phyloP scores from a whole-genome alignment of 1,140 invertebrate species.

The Papilio machaon region DNA sequence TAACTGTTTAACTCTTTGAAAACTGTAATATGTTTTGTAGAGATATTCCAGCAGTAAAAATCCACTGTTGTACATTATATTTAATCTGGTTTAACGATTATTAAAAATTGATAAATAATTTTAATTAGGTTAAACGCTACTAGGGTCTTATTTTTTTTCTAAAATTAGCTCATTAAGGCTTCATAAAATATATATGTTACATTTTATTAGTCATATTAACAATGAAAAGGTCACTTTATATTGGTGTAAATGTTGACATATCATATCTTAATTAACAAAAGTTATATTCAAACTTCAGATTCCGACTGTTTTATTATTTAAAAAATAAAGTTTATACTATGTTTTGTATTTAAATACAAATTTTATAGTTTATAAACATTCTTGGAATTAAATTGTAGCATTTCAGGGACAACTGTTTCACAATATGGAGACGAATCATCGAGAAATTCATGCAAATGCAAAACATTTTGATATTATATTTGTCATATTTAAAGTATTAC shows the following conservation, averaged over 20 bases:
- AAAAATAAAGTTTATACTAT: constrained; percentile 10
- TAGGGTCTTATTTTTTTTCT: too few species aligned
- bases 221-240: background rate
- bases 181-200: background rate
- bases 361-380: constrained; percentile 22
- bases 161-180: background rate
- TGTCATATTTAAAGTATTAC: background rate
- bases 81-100: too few species aligned
- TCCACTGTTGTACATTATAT: too few species aligned
- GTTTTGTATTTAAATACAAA: constrained; percentile 17
- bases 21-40: too few species aligned
- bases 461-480: background rate
- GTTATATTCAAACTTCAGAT: background rate
- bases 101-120: too few species aligned
- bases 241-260: background rate
- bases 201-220: background rate
- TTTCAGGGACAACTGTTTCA: constrained; percentile 17
- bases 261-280: constrained; percentile 17
- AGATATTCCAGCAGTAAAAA: too few species aligned
- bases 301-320: constrained; percentile 12
- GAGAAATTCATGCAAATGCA: constrained; percentile 6
- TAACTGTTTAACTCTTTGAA: too few species aligned
- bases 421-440: constrained; percentile 2
- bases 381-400: constrained; percentile 1
- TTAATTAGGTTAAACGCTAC: too few species aligned